Base-by-base conservation (phyloP, 2,113 vertebrate genomes). In the Melanostigma gelatinosum region DNA sequence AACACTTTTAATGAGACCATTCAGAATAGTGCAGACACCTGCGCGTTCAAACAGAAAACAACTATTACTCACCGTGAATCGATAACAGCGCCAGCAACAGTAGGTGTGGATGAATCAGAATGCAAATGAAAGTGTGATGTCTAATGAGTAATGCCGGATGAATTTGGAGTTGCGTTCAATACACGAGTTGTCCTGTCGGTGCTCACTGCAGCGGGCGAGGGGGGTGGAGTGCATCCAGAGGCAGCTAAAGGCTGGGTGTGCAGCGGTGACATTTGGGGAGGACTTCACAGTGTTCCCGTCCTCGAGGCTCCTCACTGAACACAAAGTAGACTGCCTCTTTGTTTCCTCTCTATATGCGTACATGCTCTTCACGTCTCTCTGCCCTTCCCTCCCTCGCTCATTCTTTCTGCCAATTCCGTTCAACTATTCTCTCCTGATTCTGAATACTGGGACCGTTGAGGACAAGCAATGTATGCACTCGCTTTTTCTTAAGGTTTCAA, bases 1-100 rank as follows among this genome's bases (percentile, higher is more conserved):
- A 81, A 83, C 65, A 71, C 73, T 87, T 89, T 86, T 89, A 90
- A 89, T 85, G 83, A 80, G 72, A 80, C 52, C 27, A 40, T 52
- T 81, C 62, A 44, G 74, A 85, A 72, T 8, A 57, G 57, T 8
- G 52, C 76, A 75, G 82, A 84, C 84, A 88, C 90, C 86, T 85
- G 80, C 74, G 69, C 63, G 7, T 75, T 85, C 84, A 82, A 57
- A 88, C 76, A 85, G 86, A 86, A 86, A 87, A 84, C 40, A 12
- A 75, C 67, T 57, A 85, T 90, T 82, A 87, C 69, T 87, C 84
- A 75, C 42, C 77, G 64, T 67, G 70, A 75, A 80, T 77, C 11
- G 29, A 52, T 87, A 84, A 87, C 64, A 50, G 82, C 44, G 3
- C 46, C 29, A 42, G 42, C 18, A 44, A 15, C 3, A 42, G 84